Percentiles rank a stretch among this genome's conserved stretches.
These are phyloP conservation scores for Chrysodeixis includens DNA, from an alignment of 2,888 invertebrate species.

Conservation along the genomic window DNA sequence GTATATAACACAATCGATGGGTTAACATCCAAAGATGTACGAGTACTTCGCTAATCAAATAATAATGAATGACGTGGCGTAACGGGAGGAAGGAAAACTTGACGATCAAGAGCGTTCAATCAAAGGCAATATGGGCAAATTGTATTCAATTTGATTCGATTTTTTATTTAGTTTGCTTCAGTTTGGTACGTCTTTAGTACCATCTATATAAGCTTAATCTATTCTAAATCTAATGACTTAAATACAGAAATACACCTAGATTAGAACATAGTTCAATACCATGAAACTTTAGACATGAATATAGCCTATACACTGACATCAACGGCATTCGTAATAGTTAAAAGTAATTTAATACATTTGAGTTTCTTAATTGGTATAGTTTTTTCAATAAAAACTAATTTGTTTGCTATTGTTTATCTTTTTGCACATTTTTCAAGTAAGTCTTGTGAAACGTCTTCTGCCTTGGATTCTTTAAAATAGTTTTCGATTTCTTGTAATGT, in stretches of 20 bases:
- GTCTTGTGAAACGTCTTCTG: slow-evolving; percentile 25
- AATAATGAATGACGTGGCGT: slow-evolving; percentile 2
- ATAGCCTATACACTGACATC: background rate
- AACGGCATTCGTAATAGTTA: too few relatives aligned
- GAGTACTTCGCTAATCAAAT: slow-evolving; percentile 8
- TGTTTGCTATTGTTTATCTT: slow-evolving; percentile 6
- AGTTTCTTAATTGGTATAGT: too few relatives aligned
- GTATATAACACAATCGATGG: background rate
- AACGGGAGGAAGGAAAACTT: background rate
- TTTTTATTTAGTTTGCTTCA: background rate
- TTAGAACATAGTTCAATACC: background rate
- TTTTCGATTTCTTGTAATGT: slow-evolving; percentile 63
- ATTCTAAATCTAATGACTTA: background rate
- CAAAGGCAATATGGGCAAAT: background rate
- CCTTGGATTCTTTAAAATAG: slow-evolving; percentile 48
- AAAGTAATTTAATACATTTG: too few relatives aligned
- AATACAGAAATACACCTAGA: background rate
- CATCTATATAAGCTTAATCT: background rate
- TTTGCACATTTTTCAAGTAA: slow-evolving; percentile 19
- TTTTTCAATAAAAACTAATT: too few relatives aligned
- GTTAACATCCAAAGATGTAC: background rate
- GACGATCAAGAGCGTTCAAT: background rate
- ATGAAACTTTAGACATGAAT: background rate
- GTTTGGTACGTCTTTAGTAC: background rate
- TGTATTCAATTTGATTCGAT: background rate